These are phyloP conservation scores for Sturmia bella DNA, from an alignment of 2,888 invertebrate genomes.

Conservation along the genomic window DNA sequence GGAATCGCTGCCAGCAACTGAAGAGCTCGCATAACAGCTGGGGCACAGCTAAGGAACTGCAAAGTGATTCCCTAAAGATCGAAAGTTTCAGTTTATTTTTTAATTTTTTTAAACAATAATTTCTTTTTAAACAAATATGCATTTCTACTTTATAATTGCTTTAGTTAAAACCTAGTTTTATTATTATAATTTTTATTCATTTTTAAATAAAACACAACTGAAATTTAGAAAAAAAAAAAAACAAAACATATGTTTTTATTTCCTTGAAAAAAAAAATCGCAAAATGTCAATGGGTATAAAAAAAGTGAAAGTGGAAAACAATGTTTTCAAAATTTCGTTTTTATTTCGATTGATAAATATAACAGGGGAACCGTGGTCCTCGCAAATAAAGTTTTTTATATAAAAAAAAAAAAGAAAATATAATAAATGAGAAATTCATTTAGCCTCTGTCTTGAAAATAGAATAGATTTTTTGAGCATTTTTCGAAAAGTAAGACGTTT, in stretches of 20 bases:
- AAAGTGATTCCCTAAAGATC: background rate
- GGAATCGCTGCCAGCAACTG: too few species aligned
- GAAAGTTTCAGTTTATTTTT: slow-evolving; percentile 17
- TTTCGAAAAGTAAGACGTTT: slow-evolving; percentile 26
- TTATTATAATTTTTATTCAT: slow-evolving; percentile 68
- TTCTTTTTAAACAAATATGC: slow-evolving; percentile 59
- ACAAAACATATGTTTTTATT: slow-evolving; percentile 43
- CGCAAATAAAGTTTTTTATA: slow-evolving; percentile 58
- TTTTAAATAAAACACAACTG: slow-evolving; percentile 58
- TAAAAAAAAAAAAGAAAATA: slow-evolving; percentile 34
- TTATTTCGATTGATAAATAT: background rate
- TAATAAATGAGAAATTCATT: slow-evolving; percentile 29
- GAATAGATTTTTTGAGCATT: slow-evolving; percentile 29
- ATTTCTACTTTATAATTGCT: slow-evolving; percentile 79
- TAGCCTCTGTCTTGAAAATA: slow-evolving; percentile 27
- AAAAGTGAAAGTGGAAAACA: slow-evolving; percentile 24
- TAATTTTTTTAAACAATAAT: slow-evolving; percentile 32
- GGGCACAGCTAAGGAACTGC: background rate
- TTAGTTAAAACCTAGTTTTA: slow-evolving; percentile 76
- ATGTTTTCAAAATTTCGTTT: slow-evolving; percentile 19
- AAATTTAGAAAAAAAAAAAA: slow-evolving; percentile 56
- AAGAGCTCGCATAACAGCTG: too few species aligned
- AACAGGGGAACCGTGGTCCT: slow-evolving; percentile 65
- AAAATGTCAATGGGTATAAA: background rate
- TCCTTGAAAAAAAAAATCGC: slow-evolving; percentile 18